Conservation (phyloP, 2,113 vertebrate genomes). For the Catharus fuscescens region DNA sequence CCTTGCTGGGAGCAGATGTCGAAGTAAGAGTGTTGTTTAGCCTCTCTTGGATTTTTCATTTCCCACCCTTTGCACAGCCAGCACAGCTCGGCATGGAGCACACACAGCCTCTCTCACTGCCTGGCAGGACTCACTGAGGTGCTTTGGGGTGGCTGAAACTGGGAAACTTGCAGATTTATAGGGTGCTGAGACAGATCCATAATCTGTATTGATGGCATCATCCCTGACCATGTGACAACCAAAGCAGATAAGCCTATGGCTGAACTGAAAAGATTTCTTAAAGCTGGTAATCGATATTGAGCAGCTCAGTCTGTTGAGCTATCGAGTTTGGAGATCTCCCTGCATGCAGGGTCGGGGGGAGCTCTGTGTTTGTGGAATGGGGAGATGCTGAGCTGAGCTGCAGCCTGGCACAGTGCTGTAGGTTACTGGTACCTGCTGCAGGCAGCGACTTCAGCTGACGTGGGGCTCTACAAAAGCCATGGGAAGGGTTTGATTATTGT, state of each 20-base stretch:
- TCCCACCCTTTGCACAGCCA: constrained; percentile 17
- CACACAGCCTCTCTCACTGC: background rate
- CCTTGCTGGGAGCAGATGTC: constrained; percentile 76
- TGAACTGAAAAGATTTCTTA: constrained; percentile 67
- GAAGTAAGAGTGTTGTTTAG: constrained; percentile 46
- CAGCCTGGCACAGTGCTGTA: background rate
- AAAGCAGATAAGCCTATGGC: constrained; percentile 58
- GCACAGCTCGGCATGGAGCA: background rate
- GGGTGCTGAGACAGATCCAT: background rate
- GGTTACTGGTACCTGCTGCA: background rate
- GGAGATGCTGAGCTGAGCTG: background rate
- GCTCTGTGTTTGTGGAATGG: background rate
- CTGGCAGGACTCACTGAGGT: background rate
- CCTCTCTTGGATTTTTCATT: constrained; percentile 59
- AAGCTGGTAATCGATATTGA: constrained; percentile 64
- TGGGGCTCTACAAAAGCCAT: background rate
- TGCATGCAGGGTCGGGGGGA: fast-evolving
- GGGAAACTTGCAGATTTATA: constrained; percentile 42
- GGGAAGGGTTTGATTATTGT: background rate
- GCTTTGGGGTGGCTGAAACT: constrained; percentile 4
- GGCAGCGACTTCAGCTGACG: background rate
- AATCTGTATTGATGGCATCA: constrained; percentile 59
- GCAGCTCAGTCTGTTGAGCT: constrained; percentile 35
- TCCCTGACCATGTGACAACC: constrained; percentile 30
- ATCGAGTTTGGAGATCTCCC: background rate